Conservation (phyloP, 2,888 invertebrate genomes). For the Acleris emargana region DNA sequence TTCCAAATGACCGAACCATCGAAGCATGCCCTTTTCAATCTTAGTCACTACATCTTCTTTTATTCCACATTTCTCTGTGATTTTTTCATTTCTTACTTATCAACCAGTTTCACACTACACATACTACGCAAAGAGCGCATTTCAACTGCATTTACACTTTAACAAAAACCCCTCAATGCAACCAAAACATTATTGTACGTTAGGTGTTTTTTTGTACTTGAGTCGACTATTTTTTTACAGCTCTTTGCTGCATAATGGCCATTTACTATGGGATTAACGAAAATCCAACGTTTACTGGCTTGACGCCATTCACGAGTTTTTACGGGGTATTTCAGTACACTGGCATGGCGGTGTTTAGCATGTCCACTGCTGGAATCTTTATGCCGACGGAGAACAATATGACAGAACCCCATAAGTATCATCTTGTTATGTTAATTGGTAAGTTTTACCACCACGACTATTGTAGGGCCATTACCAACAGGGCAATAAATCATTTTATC, state of each 20-base stretch:
- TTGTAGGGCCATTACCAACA: too few species aligned
- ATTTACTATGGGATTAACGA: slow-evolving; percentile 51
- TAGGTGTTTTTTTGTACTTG: neutral
- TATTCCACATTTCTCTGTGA: too few species aligned
- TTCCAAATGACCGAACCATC: too few species aligned
- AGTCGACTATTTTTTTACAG: slow-evolving; percentile 47
- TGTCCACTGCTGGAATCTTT: slow-evolving; percentile 73
- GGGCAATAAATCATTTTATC: too few species aligned
- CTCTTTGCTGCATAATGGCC: slow-evolving; percentile 50
- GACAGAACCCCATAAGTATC: slow-evolving; percentile 56
- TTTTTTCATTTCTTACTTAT: too few species aligned
- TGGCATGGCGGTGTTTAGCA: slow-evolving; percentile 82
- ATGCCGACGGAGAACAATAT: slow-evolving; percentile 68
- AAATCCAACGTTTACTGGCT: slow-evolving; percentile 52
- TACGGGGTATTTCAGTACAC: slow-evolving; percentile 60
- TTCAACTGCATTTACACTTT: too few species aligned
- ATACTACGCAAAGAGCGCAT: too few species aligned
- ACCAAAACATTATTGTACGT: too few species aligned
- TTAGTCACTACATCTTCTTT: too few species aligned
- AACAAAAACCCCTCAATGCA: too few species aligned
- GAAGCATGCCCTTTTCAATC: too few species aligned
- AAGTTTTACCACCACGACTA: slow-evolving; percentile 36
- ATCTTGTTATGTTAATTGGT: slow-evolving; percentile 51
- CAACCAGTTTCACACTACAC: too few species aligned
- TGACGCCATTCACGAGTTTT: slow-evolving; percentile 39